Conservation (phyloP, 2,797 vertebrate genomes). For the Acipenser ruthenus region DNA sequence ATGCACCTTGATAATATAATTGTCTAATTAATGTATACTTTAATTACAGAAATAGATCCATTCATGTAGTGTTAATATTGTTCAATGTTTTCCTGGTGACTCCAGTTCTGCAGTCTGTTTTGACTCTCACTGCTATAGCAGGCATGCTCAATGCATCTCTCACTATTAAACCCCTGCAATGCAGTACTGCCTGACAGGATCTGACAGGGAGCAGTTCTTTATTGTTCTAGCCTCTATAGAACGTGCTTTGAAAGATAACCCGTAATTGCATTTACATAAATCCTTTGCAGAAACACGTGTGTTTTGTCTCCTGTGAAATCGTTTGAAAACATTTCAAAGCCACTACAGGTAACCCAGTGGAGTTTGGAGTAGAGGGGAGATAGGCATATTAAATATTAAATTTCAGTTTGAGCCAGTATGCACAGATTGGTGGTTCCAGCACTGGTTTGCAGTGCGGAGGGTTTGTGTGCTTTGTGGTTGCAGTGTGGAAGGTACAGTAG, state of each 20-base stretch:
- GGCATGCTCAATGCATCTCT: constrained; percentile 40
- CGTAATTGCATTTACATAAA: not conserved
- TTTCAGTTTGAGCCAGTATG: not conserved
- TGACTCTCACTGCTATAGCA: constrained; percentile 12
- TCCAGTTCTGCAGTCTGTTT: too few species aligned
- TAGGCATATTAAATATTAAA: not conserved
- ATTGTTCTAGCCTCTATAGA: constrained; percentile 30
- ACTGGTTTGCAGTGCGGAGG: too few species aligned
- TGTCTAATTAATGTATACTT: too few species aligned
- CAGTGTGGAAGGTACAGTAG: too few species aligned
- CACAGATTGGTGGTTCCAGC: too few species aligned
- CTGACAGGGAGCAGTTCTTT: constrained; percentile 43
- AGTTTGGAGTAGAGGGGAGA: not conserved
- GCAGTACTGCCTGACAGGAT: constrained; percentile 59
- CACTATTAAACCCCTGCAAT: constrained; percentile 65
- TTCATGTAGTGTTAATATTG: too few species aligned
- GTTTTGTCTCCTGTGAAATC: not conserved
- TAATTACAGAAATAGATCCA: too few species aligned
- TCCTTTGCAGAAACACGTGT: not conserved
- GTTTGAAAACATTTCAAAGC: not conserved
- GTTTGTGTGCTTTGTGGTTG: too few species aligned
- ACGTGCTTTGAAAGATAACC: not conserved
- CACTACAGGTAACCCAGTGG: not conserved
- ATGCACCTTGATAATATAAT: too few species aligned
- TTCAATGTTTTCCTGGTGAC: too few species aligned